Conservation (phyloP, 2,797 vertebrate genomes). For the Spatula versicolor region DNA sequence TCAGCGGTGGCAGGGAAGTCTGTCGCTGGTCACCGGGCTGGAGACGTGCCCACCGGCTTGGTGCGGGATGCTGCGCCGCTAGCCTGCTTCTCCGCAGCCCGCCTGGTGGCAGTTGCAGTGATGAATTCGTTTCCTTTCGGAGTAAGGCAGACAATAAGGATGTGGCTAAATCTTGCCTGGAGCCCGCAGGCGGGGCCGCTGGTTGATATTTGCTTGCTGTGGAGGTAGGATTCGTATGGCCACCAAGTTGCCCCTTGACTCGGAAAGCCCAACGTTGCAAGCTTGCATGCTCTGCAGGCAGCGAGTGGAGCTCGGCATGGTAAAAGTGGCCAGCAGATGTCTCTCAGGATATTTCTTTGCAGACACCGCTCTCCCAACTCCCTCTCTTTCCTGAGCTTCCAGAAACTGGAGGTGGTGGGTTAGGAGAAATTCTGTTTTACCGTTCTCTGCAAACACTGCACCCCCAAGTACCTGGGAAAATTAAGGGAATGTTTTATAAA, state of each 20-base stretch:
- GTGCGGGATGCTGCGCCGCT: slow-evolving; percentile 23
- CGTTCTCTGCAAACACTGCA: not conserved
- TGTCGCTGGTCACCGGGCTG: slow-evolving; percentile 29
- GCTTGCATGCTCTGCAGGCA: not conserved
- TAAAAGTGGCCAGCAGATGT: slow-evolving; percentile 59
- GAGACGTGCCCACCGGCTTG: not conserved
- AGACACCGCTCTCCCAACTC: not conserved
- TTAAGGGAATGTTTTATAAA: not conserved
- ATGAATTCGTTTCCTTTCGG: slow-evolving; percentile 42
- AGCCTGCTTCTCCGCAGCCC: not conserved
- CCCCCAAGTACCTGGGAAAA: not conserved
- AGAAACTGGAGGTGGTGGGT: not conserved
- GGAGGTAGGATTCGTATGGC: not conserved
- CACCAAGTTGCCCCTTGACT: slow-evolving; percentile 1
- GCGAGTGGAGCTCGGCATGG: not conserved
- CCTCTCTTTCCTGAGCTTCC: not conserved
- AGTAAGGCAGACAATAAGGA: slow-evolving; percentile 37
- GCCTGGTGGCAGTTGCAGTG: not conserved
- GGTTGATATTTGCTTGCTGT: slow-evolving; percentile 6
- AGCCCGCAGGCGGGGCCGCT: slow-evolving; percentile 23
- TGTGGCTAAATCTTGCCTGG: slow-evolving; percentile 28
- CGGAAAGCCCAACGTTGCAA: not conserved
- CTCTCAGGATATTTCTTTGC: slow-evolving; percentile 61
- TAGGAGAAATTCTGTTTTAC: not conserved
- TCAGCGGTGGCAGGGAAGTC: not conserved